These are phyloP conservation scores for Dioctria linearis DNA, from an alignment of 2,888 invertebrate species.

Conservation along the genomic window DNA sequence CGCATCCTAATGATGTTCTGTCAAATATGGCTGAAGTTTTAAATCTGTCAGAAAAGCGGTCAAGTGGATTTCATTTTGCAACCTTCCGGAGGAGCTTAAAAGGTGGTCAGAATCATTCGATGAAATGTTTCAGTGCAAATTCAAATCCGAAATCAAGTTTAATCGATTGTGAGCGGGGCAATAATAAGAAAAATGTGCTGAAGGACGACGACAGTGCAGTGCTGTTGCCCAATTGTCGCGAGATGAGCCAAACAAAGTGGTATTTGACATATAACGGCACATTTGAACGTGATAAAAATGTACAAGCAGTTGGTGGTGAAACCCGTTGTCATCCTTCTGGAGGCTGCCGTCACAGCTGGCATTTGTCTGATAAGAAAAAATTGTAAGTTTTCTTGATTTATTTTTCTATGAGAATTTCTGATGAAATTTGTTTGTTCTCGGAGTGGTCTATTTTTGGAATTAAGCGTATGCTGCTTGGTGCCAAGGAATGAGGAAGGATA, in stretches of 20 bases:
- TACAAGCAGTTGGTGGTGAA: background rate
- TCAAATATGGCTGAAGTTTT: conserved; percentile 48
- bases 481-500: no score
- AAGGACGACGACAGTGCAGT: background rate
- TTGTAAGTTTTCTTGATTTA: conserved; percentile 12
- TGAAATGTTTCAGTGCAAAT: background rate
- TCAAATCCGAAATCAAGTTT: background rate
- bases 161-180: background rate
- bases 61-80: conserved; percentile 21
- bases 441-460: no score
- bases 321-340: background rate
- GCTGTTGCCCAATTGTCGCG: background rate
- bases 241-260: conserved; percentile 39
- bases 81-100: conserved; percentile 17
- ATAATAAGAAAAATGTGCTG: background rate
- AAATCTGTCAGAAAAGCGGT: conserved; percentile 39
- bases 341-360: conserved; percentile 34
- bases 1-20: background rate
- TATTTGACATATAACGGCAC: conserved; percentile 33
- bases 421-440: no score
- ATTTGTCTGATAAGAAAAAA: conserved; percentile 37
- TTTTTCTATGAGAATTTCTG: no score
- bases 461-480: no score
- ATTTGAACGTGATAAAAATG: conserved; percentile 9
- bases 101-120: background rate